phyloP scores from a whole-genome alignment of 1,140 invertebrate genomes.

The Cephus cinctus region DNA sequence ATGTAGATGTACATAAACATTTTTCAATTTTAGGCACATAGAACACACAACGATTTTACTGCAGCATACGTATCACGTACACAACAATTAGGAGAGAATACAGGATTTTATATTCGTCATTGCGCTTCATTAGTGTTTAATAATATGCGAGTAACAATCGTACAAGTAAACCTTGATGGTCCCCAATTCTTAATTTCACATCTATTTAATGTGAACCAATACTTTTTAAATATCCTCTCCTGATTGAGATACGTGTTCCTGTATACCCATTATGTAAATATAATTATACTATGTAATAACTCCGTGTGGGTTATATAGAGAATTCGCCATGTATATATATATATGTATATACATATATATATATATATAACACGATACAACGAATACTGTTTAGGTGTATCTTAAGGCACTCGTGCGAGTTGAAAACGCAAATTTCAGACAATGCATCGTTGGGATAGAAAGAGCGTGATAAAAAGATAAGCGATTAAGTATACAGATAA shows the following conservation, averaged over 20 bases:
- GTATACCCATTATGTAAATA: constrained; percentile 16
- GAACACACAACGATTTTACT: constrained; percentile 30
- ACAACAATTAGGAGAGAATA: constrained; percentile 22
- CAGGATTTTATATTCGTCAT: too few species aligned
- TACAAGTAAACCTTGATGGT: too few species aligned
- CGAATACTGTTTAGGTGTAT: constrained; percentile 43
- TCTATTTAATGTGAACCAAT: too few species aligned
- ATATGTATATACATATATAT: constrained; percentile 23
- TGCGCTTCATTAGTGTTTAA: too few species aligned
- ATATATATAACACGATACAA: constrained; percentile 29
- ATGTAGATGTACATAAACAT: constrained; percentile 18
- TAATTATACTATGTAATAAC: constrained; percentile 15
- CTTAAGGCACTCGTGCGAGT: constrained; percentile 45
- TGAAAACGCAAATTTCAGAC: too few species aligned
- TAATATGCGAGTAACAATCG: too few species aligned
- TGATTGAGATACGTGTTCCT: too few species aligned
- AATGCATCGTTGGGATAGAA: too few species aligned
- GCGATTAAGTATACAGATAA: too few species aligned
- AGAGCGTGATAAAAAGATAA: too few species aligned
- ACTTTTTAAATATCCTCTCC: too few species aligned
- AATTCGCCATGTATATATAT: constrained; percentile 22
- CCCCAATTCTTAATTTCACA: too few species aligned
- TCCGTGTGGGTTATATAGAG: constrained; percentile 22
- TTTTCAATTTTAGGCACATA: constrained; percentile 38
- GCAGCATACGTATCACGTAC: constrained; percentile 23